These are phyloP conservation scores for Sternotherus odoratus DNA, from an alignment of 2,797 vertebrate genomes.

Conservation along the genomic window DNA sequence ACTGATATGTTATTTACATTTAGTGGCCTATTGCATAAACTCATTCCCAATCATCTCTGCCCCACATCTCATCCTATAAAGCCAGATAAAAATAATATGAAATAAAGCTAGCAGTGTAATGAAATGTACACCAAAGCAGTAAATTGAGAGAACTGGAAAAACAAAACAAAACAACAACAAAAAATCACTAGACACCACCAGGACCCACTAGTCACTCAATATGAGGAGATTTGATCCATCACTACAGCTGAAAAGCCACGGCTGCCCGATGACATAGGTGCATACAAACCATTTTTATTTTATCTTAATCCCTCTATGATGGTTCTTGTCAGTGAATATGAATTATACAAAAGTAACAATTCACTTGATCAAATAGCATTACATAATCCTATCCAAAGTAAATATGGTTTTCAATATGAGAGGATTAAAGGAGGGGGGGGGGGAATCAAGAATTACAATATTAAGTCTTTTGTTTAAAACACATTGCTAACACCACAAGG, in stretches of 20 bases:
- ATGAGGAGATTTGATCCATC: neutral
- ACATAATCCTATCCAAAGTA: neutral
- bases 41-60: fast-evolving
- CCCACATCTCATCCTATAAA: fast-evolving
- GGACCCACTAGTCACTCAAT: neutral
- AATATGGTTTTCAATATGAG: neutral
- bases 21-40: fast-evolving
- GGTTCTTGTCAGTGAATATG: neutral
- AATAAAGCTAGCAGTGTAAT: neutral
- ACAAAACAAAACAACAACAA: neutral
- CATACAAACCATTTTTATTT: neutral
- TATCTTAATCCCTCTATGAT: neutral
- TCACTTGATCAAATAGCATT: neutral
- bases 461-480: neutral
- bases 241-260: neutral
- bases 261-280: neutral
- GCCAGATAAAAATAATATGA: neutral
- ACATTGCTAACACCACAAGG: neutral
- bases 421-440: neutral
- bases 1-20: neutral
- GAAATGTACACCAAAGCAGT: neutral
- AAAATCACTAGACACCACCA: too few relatives aligned
- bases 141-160: neutral
- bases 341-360: neutral
- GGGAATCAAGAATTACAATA: neutral